Conservation (phyloP, 2,888 invertebrate species). For the Nephrocerus scutellatus region DNA sequence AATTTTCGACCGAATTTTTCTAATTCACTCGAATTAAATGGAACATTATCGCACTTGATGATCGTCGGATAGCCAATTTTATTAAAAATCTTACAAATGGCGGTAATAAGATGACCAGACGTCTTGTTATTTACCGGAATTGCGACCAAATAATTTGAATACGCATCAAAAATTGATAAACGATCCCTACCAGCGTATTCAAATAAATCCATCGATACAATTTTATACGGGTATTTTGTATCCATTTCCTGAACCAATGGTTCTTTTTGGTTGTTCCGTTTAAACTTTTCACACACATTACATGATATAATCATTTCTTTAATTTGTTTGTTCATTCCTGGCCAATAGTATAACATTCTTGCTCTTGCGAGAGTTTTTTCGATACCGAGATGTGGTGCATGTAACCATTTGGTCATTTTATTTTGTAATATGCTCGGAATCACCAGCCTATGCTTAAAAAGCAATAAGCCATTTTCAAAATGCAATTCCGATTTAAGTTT, state of each 20-base stretch:
- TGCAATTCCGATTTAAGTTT: constrained; percentile 10
- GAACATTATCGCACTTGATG: constrained; percentile 23
- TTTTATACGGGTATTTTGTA: constrained; percentile 22
- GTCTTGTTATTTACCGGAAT: constrained; percentile 8
- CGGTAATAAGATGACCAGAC: constrained; percentile 10
- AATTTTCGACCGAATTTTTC: constrained; percentile 9
- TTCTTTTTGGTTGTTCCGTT: constrained; percentile 21
- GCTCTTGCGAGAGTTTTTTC: constrained; percentile 31
- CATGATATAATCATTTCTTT: constrained; percentile 21
- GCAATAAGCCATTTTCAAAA: constrained; percentile 14
- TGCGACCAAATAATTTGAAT: constrained; percentile 12
- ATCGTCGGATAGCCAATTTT: constrained; percentile 27
- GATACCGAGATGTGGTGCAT: constrained; percentile 33
- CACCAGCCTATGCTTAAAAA: constrained; percentile 18
- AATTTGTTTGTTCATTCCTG: constrained; percentile 29
- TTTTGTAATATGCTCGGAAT: constrained; percentile 22
- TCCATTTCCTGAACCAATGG: constrained; percentile 19
- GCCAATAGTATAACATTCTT: constrained; percentile 33
- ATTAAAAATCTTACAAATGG: constrained; percentile 17
- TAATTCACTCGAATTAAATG: constrained; percentile 17
- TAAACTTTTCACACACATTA: constrained; percentile 18
- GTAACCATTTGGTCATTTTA: constrained; percentile 25
- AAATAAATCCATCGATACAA: constrained; percentile 20
- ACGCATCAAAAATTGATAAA: constrained; percentile 18
- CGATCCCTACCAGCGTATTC: constrained; percentile 18